Base-by-base conservation (phyloP, 1,140 invertebrate species). In the Anastrepha obliqua region DNA sequence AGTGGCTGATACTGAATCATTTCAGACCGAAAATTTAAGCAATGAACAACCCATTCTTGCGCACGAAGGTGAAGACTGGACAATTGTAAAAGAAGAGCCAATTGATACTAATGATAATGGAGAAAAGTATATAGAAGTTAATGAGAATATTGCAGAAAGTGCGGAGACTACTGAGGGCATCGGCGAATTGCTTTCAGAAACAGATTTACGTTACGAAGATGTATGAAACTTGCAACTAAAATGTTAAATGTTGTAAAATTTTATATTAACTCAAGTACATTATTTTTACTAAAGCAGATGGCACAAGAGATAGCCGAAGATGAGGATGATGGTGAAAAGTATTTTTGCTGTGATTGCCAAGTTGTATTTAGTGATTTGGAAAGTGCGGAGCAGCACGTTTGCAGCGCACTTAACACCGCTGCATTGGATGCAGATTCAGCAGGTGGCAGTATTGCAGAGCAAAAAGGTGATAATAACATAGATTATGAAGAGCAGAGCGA, bases 271-370 rank as follows among this genome's bases (percentile, higher is more conserved):
- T 55, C 51, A 8, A 55, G 6, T 55, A 55, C 11, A 8, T 55
- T 55, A 55, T 8, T 55, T 6, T 55, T 55, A 55, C 2, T 8
- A 8, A 6, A 81, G 29, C 42, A 44, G 58, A 60, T 13, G 39
- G 58, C 55, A 47, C 42, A 44, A 13, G 17, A 9, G 7, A 86
- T 13, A 13, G 15, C 11, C 1, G 39, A 58, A 62, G 70, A 85
- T 4, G 62, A 85, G 7, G 29, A 65, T 65, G 85, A 87, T 85
- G 60, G 89, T 0, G 90, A 92, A 51, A 89, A 90, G 15, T 92
- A 92, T 70, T 91, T 92, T 65, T 92, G 91, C 85, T 92, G 90
- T 55, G 90, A 92, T 62, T 92, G 91, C 42, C 91, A 91, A 29
- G 88, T 87, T 81, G 90, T 92, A 87, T 92, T 92, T 15, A 89